These are phyloP conservation scores for Platalea minor DNA, from an alignment of 2,797 vertebrate species.

Conservation along the genomic window DNA sequence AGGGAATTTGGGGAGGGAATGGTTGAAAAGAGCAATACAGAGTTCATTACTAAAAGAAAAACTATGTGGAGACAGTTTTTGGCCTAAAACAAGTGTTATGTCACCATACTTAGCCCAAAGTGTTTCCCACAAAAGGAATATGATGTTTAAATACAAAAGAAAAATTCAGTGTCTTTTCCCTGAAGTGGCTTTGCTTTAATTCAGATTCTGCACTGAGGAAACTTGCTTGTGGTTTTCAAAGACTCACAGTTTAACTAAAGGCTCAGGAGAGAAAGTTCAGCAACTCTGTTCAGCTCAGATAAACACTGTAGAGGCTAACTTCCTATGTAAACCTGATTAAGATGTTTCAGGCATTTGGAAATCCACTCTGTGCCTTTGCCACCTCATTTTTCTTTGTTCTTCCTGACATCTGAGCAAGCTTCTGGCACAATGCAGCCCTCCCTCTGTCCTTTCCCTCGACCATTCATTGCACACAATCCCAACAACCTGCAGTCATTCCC, in stretches of 20 bases:
- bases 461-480: neutral
- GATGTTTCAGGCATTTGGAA: neutral
- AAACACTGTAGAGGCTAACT: neutral
- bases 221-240: neutral
- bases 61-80: neutral
- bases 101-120: neutral
- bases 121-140: neutral
- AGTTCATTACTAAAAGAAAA: neutral
- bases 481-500: neutral
- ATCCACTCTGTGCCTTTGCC: neutral
- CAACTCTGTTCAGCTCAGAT: constrained; percentile 1
- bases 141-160: neutral
- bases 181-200: neutral
- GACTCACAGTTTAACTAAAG: neutral
- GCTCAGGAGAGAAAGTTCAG: constrained; percentile 1
- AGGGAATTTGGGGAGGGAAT: neutral
- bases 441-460: neutral
- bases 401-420: neutral
- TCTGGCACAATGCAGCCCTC: neutral
- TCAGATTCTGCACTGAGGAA: neutral
- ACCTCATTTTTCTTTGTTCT: neutral
- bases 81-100: neutral
- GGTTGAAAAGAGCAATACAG: neutral
- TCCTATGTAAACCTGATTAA: constrained; percentile 7
- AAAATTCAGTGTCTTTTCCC: neutral